phyloP scores from a whole-genome alignment of 2,797 vertebrate species.

The Ibycter americanus region DNA sequence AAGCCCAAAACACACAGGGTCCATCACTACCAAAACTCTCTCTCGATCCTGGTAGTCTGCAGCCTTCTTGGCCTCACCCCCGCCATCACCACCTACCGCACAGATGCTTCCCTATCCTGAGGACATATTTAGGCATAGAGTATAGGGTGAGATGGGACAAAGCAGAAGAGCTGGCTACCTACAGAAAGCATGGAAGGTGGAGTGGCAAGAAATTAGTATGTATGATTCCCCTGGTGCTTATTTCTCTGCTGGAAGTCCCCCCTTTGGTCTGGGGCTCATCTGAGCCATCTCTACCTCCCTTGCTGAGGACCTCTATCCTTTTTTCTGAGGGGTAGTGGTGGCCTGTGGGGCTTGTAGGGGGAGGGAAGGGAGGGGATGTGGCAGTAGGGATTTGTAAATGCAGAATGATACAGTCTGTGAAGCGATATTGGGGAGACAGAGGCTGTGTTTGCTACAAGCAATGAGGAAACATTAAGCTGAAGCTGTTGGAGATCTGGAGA shows the following conservation, averaged over 20 bases:
- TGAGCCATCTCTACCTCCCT: accelerated
- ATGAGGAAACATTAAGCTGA: neutral
- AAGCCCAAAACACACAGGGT: neutral
- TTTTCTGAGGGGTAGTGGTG: neutral
- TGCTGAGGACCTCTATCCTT: neutral
- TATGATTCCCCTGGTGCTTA: neutral
- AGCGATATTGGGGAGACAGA: neutral
- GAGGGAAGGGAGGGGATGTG: neutral
- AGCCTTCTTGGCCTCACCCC: neutral
- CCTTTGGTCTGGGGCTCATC: accelerated
- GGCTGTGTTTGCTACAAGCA: neutral
- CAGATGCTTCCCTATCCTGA: neutral
- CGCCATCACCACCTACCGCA: neutral
- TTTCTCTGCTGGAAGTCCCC: neutral
- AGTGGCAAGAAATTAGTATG: neutral
- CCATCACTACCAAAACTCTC: neutral
- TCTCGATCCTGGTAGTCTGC: neutral
- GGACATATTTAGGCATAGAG: neutral
- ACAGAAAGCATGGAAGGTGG: neutral
- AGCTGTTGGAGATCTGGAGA: neutral
- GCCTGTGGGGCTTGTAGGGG: neutral
- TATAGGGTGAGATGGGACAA: neutral
- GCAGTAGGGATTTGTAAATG: neutral
- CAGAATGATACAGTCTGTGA: neutral
- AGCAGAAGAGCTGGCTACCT: neutral